Evolutionary conservation across 2,888 invertebrate species (phyloP).

Genomic region (Stenodera caucasica): DNA sequence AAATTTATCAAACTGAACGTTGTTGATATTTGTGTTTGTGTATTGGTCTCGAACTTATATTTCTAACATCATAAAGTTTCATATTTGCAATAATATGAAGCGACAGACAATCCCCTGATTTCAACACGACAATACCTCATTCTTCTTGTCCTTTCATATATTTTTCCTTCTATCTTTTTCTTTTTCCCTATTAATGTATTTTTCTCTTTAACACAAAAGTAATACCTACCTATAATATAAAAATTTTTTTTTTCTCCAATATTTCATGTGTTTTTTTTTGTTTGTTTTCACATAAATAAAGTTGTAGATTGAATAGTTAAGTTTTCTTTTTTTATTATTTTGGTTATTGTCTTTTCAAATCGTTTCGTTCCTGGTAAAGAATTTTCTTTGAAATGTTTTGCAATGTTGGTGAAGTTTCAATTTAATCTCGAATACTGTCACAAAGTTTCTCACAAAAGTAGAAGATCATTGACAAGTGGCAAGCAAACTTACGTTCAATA

Average conservation of each 20-base stretch:
- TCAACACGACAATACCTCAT: conserved; percentile 12
- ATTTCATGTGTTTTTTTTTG: neutral
- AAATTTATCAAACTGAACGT: conserved; percentile 22
- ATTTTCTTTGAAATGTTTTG: conserved; percentile 1
- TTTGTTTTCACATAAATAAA: no score
- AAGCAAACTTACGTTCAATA: neutral
- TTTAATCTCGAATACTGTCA: conserved; percentile 6
- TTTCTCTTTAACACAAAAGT: no score
- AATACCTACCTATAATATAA: no score
- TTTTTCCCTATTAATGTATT: no score
- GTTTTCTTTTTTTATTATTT: no score
- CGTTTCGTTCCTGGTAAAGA: neutral
- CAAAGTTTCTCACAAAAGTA: neutral
- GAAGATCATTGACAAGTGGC: conserved; percentile 6
- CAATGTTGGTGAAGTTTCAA: conserved; percentile 9
- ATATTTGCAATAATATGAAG: conserved; percentile 23
- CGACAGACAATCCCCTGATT: conserved; percentile 28
- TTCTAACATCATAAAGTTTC: conserved; percentile 28
- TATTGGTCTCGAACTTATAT: conserved; percentile 17
- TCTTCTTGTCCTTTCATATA: neutral
- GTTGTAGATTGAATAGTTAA: no score
- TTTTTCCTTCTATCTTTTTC: no score
- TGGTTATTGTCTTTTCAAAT: neutral
- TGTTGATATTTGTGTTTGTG: conserved; percentile 9
- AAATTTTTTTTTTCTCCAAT: neutral